Evolutionary conservation across 1,140 invertebrate species (phyloP), one percentile per base, ranked within the genome.

Genomic region (Heliconius congener): DNA sequence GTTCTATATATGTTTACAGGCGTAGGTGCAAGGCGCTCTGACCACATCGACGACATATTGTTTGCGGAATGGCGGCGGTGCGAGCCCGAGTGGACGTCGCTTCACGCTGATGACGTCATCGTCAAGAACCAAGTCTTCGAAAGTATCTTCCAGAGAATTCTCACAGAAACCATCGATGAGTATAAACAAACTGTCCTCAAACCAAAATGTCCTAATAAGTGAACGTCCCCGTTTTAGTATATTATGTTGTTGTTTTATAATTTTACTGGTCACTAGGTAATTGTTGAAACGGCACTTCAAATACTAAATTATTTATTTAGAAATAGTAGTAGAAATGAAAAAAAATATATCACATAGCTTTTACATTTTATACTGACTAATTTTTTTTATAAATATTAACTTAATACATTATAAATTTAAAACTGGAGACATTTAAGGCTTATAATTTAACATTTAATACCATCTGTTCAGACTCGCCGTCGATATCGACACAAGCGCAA

Each of bases 291-390:
- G 42, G 60, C 78, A 73, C 46, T 27, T 82, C 70, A 80, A 81
- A 82, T 83, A 85, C 88, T 88, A 87, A 88, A 85, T 27, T 88
- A 87, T 91, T 93, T 93, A 92, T 92, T 92, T 82, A 85, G 81
- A 79, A 87, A 89, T 90, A 90, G 86, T 91, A 85, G 84, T 87
- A 83, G 87, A 90, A 88, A 86, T 88, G 83, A 82, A 85, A 82
- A 87, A 87, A 90, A 92, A 93, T 93, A 93, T 93, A 93, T 93
- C 92, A 93, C 92, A 93, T 91, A 91, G 85, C 88, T 84, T 88
- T 88, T 90, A 92, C 81, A 87, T 86, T 87, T 87, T 84, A 89
- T 85, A 87, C 83, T 88, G 84, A 88, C 87, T 88, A 89, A 84
- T 83, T 82, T 82, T 90, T 78, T 82, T 78, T 79, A 84, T 84